Evolutionary conservation across 2,888 invertebrate species (phyloP).

Genomic region (Isoperla grammatica): DNA sequence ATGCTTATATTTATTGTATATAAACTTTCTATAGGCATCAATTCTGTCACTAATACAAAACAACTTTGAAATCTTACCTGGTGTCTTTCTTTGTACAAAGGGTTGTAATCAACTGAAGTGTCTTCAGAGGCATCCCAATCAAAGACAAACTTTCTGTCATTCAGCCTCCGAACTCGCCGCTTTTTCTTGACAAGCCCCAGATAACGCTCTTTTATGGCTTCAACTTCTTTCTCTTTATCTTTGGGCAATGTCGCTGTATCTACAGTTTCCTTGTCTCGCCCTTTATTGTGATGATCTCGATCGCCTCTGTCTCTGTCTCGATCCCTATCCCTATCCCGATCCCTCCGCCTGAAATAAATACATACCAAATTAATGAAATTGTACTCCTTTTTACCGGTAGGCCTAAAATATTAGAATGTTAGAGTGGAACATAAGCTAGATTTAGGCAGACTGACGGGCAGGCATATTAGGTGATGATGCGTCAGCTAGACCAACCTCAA

Average conservation of each 20-base stretch:
- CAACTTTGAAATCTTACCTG: slow-evolving; percentile 55
- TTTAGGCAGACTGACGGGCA: no score
- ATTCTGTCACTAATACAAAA: no score
- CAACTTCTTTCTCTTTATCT: slow-evolving; percentile 87
- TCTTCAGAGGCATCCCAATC: slow-evolving; percentile 99
- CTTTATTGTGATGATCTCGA: slow-evolving; percentile 15
- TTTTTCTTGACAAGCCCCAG: slow-evolving; percentile 91
- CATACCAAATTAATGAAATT: no score
- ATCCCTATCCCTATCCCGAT: slow-evolving; percentile 29
- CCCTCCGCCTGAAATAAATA: slow-evolving; percentile 20
- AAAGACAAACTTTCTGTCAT: slow-evolving; percentile 99
- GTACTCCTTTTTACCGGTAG: no score
- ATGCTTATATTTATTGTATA: no score
- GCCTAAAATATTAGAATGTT: no score
- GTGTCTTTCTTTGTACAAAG: slow-evolving; percentile 92
- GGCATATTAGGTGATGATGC: no score
- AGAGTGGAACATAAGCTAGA: no score
- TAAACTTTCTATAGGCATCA: no score
- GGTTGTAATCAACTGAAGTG: slow-evolving; percentile 96
- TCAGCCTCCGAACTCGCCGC: slow-evolving; percentile 83
- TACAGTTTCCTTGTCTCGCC: slow-evolving; percentile 20
- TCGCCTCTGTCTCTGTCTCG: slow-evolving; percentile 37
- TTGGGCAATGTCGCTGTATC: slow-evolving; percentile 46
- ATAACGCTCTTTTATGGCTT: slow-evolving; percentile 94
- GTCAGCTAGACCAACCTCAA: no score